Evolutionary conservation across 2,888 invertebrate genomes (phyloP).

Genomic region (Linnaemya vulpina): DNA sequence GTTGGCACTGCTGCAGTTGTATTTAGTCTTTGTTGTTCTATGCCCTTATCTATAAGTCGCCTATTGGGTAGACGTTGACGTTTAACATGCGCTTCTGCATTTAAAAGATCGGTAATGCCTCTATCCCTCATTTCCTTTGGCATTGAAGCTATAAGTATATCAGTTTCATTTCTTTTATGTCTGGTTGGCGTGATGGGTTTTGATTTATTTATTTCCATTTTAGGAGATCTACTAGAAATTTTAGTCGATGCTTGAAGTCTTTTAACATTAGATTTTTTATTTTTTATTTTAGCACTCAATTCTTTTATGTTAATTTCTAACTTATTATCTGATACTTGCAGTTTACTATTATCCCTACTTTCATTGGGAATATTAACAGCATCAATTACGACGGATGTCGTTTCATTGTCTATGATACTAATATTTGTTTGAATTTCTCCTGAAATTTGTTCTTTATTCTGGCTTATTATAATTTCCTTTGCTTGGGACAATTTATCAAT

Average conservation of each 20-base stretch:
- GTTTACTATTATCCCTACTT: constrained; percentile 1
- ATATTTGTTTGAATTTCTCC: not conserved
- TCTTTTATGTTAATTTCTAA: not conserved
- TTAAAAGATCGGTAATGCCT: constrained; percentile 60
- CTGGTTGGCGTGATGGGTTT: not conserved
- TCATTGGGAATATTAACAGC: not conserved
- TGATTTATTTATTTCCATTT: not conserved
- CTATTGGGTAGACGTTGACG: constrained; percentile 48
- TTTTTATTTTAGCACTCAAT: not conserved
- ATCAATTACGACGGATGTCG: not conserved
- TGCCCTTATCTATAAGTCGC: not conserved
- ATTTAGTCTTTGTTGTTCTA: not conserved
- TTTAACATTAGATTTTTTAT: constrained; percentile 32
- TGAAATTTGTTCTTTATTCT: not conserved
- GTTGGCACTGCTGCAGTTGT: not conserved
- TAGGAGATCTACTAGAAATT: not conserved
- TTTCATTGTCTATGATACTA: not conserved
- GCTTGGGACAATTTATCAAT: not conserved
- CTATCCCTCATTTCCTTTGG: constrained; percentile 70
- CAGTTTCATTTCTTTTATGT: constrained; percentile 62
- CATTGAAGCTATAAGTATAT: constrained; percentile 68
- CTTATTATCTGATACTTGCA: constrained; percentile 8
- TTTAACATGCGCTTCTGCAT: constrained; percentile 48
- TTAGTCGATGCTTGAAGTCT: not conserved
- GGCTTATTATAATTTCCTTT: not conserved